Base-by-base conservation (phyloP, 2,797 vertebrate genomes). In the Sandelia bainsii region DNA sequence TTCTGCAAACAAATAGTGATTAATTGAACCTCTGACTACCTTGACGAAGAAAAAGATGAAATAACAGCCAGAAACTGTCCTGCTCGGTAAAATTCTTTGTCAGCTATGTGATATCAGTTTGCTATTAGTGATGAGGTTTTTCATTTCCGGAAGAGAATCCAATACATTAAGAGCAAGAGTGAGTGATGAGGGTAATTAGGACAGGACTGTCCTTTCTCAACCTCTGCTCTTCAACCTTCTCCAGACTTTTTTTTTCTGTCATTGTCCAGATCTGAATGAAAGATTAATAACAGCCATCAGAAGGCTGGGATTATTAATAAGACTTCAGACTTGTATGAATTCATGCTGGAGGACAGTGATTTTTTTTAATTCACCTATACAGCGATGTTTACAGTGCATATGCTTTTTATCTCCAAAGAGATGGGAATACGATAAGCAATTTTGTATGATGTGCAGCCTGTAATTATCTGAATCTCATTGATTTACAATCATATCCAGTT, bases 161-260 rank as follows among this genome's bases (percentile, higher is more conserved):
- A 84, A 90, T 89, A 76, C 69, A 83, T 87, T 81, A 82, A 51
- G 68, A 56, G 62, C 52, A 62, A 48, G 75, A 66, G 65, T 94
- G 93, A 94, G 62, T 87, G 88, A 94, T 94, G 91, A 84, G 4
- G 22, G 90, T 93, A 93, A 94, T 95, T 94, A 94, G 82, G 52
- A 75, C 60, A 34, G 80, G 80, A 85, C 75, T 82, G 84, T 89
- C 89, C 86, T 89, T 83, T 70, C 69, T 68, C 82, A 81, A 83
- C 89, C 89, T 87, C 81, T 81, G 88, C 86, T 83, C 90, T 88
- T 87, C 88, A 90, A 91, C 90, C 88, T 91, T 89, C 85, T 84
- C 56, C 17, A 62, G 59, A 87, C 86, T 81, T 91, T 88, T 89
- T 73, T 59, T 66, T 32, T 74, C 65, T 49, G 53, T 74, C 62